Base-by-base conservation (phyloP, 1,140 invertebrate genomes). In the Microplitis demolitor region DNA sequence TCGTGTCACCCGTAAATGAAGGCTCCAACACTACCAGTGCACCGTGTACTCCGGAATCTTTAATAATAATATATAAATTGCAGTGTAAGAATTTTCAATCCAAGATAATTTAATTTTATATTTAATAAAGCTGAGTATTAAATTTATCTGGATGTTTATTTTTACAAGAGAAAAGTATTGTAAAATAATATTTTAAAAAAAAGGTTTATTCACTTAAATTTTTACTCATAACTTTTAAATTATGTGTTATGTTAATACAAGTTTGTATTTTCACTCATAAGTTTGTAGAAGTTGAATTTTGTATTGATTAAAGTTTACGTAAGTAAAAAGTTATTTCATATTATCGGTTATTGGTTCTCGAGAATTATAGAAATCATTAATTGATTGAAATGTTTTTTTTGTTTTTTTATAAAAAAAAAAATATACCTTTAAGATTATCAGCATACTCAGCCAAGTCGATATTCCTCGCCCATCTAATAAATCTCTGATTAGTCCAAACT, bases 381-480 rank as follows among this genome's bases (percentile, higher is more conserved):
- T 45, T n/a, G 14, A 14, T 58, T 39, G 4, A 50, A 37, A 31
- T 31, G 14, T 11, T n/a, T 71, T 68, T 67, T 60, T 6, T 35
- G 50, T 69, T 33, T 37, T 58, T 33, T 31, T n/a, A 24, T 39
- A 24, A 35, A 73, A 35, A 68, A 50, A 37, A 31, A 24, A 66
- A n/a, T 66, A 75, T 86, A 95, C 95, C 94, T 92, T 96, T 96
- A n/a, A 98, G 88, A 85, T 97, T 97, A 73, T 97, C 95, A 74
- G 95, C 94, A 82, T 97, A 98, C 89, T 98, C 96, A 60, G 92
- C 93, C 77, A 98, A 90, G 88, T 98, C 96, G 81, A 98, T 97
- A 83, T 93, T 94, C 78, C 94, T 90, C 24, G 95, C 94, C 96
- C 96, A 98, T 79, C 94, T 91, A 72, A 97, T 94, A 81, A 97